Conservation (phyloP, 1,140 invertebrate species). For the Listronotus bonariensis region DNA sequence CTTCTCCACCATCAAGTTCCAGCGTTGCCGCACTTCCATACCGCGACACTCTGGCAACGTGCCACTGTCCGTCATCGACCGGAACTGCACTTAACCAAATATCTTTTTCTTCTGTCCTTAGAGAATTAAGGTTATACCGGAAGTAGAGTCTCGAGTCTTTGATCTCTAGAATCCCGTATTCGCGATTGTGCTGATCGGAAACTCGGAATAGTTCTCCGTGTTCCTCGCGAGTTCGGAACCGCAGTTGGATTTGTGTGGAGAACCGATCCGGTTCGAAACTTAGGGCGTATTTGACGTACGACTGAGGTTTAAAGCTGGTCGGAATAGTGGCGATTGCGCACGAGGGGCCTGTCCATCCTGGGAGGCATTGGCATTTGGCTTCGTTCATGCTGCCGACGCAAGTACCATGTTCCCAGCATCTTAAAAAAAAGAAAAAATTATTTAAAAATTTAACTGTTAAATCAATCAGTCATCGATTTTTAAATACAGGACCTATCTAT, state of each 20-base stretch:
- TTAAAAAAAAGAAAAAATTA: constrained; percentile 36
- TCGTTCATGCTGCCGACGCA: constrained; percentile 90
- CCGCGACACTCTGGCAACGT: constrained; percentile 85
- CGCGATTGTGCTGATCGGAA: constrained; percentile 91
- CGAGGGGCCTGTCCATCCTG: constrained; percentile 86
- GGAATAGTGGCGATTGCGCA: constrained; percentile 85
- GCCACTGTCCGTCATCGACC: constrained; percentile 97
- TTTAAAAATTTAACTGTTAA: too few species aligned
- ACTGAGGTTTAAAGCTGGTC: constrained; percentile 87
- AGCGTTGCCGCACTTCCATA: constrained; percentile 93
- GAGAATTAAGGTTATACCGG: constrained; percentile 90
- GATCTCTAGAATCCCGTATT: constrained; percentile 93
- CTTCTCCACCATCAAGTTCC: constrained; percentile 93
- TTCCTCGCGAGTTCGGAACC: constrained; percentile 90
- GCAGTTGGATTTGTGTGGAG: constrained; percentile 87
- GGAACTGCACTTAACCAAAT: constrained; percentile 88
- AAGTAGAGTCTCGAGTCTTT: constrained; percentile 89
- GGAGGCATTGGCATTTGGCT: constrained; percentile 88
- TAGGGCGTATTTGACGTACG: constrained; percentile 93
- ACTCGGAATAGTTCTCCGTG: constrained; percentile 91
- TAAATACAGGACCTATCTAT: too few species aligned
- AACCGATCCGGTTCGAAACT: constrained; percentile 93
- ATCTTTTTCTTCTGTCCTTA: constrained; percentile 85
- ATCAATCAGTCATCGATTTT: constrained; percentile 69
- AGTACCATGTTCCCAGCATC: constrained; percentile 89